phyloP scores from a whole-genome alignment of 1,140 invertebrate genomes.

The Drosophila sproati region DNA sequence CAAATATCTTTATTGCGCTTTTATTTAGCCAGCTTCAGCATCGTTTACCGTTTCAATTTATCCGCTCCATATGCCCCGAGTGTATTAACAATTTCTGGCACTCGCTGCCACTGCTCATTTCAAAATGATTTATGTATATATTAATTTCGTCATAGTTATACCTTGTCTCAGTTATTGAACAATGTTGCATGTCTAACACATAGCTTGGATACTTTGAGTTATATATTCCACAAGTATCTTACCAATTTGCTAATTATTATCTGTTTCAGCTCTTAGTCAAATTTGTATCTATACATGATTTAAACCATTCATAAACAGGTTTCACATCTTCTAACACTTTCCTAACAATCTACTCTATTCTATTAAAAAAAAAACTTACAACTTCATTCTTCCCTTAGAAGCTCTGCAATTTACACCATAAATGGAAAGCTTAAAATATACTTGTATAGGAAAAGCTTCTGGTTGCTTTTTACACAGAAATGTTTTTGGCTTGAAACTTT shows the following conservation, averaged over 20 bases:
- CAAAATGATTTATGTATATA: neutral
- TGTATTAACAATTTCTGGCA: conserved; percentile 1
- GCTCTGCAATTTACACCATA: neutral
- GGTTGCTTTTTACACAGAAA: neutral
- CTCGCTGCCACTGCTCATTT: neutral
- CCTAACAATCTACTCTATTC: no score
- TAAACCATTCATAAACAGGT: no score
- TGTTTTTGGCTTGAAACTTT: neutral
- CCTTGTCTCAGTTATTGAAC: conserved; percentile 1
- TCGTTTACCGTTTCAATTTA: conserved; percentile 70
- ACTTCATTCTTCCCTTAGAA: neutral
- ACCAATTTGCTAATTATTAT: neutral
- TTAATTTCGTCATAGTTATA: conserved; percentile 6
- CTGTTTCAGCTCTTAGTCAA: neutral
- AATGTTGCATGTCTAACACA: neutral
- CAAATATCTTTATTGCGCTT: conserved; percentile 76
- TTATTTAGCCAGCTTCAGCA: conserved; percentile 68
- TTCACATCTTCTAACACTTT: no score
- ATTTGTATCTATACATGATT: no score
- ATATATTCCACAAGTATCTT: neutral
- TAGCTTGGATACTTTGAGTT: neutral
- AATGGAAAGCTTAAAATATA: neutral
- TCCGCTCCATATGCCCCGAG: conserved; percentile 37
- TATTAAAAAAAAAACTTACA: neutral
- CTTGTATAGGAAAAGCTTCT: neutral